Base-by-base conservation (phyloP, 2,113 vertebrate species). In the Thamnaconus septentrionalis region DNA sequence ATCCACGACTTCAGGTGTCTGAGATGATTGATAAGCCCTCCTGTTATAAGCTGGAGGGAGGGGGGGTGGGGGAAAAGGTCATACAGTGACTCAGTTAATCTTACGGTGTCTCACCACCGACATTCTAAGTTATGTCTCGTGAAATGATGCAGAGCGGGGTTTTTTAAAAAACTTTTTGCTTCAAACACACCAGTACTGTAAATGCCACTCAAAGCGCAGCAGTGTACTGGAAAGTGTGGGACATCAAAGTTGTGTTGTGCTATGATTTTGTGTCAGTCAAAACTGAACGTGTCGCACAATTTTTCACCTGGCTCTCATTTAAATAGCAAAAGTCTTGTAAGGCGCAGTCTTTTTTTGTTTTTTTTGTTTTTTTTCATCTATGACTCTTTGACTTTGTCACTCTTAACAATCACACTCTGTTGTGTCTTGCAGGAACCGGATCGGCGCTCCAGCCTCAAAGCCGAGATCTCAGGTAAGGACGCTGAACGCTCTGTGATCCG, bases 1-100 rank as follows among this genome's bases (percentile, higher is more conserved):
- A 80, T 85, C 80, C 50, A 0, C 66, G 76, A 61, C 53, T 71
- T 66, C 56, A 39, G 59, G 56, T 73, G 69, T 71, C 56, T 71
- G 56, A 69, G 71, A 87, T 67, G 75, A 85, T 64, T 81, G 75
- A 82, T 64, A 11, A 62, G 56, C 46, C 47, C 7, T 8, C 8
- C 46, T 47, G 43, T 31, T 31, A 31, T 31, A 31, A 31, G 2
- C 18, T 31, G 18, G 18, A 2, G 18, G 1, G 18, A 31, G 18
- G 18, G 18, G 18, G 18, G 18, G 18, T 1, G 18, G 18, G 18
- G 18, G 18, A 2, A 31, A n/a, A n/a, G n/a, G n/a, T n/a, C 2
- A 2, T 31, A 2, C 18, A 31, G 18, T 31, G 2, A 31, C 18
- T 31, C 18, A 31, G 18, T 31, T 31, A 31, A 31, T 31, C 18